Evolutionary conservation across 2,888 invertebrate species (phyloP).

Genomic region (Ctenicera cuprea): DNA sequence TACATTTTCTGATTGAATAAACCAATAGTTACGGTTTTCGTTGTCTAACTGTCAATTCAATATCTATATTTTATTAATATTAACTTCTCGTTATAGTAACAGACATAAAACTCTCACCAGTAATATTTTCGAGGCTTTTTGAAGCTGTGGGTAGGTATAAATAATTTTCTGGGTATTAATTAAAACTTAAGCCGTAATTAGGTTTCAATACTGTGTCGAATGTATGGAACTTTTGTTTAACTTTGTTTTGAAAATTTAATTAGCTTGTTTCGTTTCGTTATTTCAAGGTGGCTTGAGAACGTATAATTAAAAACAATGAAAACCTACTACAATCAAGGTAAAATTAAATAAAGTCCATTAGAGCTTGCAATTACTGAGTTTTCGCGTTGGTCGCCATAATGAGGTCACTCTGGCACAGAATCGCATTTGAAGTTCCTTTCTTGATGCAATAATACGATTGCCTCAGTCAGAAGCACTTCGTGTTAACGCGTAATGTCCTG

Average conservation of each 20-base stretch:
- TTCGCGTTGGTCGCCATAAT: slow-evolving; percentile 40
- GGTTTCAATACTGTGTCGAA: slow-evolving; percentile 22
- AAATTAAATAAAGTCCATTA: slow-evolving; percentile 37
- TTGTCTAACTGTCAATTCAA: too few species aligned
- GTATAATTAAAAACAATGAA: slow-evolving; percentile 34
- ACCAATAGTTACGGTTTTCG: too few species aligned
- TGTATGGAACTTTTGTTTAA: slow-evolving; percentile 10
- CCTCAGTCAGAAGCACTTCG: slow-evolving; percentile 57
- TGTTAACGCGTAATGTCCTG: slow-evolving; percentile 49
- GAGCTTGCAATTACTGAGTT: slow-evolving; percentile 26
- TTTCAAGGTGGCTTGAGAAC: slow-evolving; percentile 26
- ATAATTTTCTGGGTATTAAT: slow-evolving; percentile 7
- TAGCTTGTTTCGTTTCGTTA: slow-evolving; percentile 27
- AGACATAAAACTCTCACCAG: not conserved
- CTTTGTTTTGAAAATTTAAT: slow-evolving; percentile 30
- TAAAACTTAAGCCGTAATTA: slow-evolving; percentile 27
- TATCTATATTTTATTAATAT: not conserved
- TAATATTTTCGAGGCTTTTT: not conserved
- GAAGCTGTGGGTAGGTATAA: not conserved
- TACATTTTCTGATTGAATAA: too few species aligned
- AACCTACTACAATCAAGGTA: slow-evolving; percentile 36
- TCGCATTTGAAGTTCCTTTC: slow-evolving; percentile 56
- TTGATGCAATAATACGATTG: slow-evolving; percentile 58
- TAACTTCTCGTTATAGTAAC: not conserved
- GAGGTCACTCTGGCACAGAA: slow-evolving; percentile 54